Percentiles rank a stretch among this genome's conserved stretches.
Evolutionary conservation across 2,113 vertebrate species (phyloP).

Genomic region (Scatophagus argus): DNA sequence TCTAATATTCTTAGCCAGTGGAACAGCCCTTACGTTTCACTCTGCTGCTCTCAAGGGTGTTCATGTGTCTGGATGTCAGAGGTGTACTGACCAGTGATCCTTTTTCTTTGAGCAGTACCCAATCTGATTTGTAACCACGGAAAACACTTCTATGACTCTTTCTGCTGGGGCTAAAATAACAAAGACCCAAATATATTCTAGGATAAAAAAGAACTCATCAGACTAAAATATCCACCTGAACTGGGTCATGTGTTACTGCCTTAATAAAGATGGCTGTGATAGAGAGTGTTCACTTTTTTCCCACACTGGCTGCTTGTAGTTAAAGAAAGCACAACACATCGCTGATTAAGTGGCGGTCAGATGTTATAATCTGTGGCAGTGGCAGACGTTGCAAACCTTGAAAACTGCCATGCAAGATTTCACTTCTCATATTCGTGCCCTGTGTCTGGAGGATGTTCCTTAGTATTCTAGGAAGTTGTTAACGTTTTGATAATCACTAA

Average conservation of each 20-base stretch:
- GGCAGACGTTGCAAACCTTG: neutral
- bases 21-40: neutral
- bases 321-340: neutral
- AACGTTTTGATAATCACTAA: neutral
- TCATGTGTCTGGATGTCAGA: slow-evolving; percentile 1
- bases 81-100: neutral
- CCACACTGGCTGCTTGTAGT: neutral
- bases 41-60: neutral
- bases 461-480: slow-evolving; percentile 19
- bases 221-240: slow-evolving; percentile 74
- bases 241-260: slow-evolving; percentile 64
- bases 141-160: slow-evolving; percentile 11
- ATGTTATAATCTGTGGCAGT: neutral
- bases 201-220: slow-evolving; percentile 34
- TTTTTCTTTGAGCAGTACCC: neutral
- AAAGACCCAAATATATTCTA: slow-evolving; percentile 49
- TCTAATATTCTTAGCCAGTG: neutral
- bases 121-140: slow-evolving; percentile 11
- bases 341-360: neutral
- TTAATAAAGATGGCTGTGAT: slow-evolving; percentile 40
- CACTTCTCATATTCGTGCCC: slow-evolving; percentile 27
- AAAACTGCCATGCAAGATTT: neutral
- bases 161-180: slow-evolving; percentile 37
- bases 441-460: neutral
- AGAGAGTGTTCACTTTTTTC: neutral